phyloP scores from a whole-genome alignment of 2,888 invertebrate species.

The Agriotes lineatus region DNA sequence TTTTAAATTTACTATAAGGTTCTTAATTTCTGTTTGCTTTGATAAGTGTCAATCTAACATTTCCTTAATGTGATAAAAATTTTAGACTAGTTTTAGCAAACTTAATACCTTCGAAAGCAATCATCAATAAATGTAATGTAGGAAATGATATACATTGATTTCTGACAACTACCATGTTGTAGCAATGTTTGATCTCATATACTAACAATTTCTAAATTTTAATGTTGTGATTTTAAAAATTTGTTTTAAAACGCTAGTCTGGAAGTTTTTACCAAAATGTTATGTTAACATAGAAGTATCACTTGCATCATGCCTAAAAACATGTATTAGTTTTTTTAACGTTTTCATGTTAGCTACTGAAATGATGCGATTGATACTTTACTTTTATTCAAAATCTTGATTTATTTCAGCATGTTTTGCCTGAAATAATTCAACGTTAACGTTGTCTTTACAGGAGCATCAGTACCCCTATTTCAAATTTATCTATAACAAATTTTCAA shows the following conservation, averaged over 20 bases:
- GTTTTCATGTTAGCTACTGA: background rate
- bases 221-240: constrained; percentile 14
- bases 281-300: background rate
- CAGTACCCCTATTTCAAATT: background rate
- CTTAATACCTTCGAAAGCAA: constrained; percentile 20
- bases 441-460: background rate
- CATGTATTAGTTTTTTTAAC: background rate
- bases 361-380: constrained; percentile 2
- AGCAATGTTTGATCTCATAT: constrained; percentile 20
- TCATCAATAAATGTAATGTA: constrained; percentile 1
- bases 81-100: constrained; percentile 48
- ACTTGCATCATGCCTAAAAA: background rate
- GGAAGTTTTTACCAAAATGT: background rate
- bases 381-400: background rate
- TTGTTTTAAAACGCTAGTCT: background rate
- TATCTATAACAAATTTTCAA: background rate
- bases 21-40: constrained; percentile 24
- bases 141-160: background rate
- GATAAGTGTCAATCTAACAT: constrained; percentile 30
- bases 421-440: background rate
- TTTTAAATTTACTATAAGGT: constrained; percentile 30
- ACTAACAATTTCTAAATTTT: constrained; percentile 6
- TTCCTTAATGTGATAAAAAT: constrained; percentile 47
- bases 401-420: background rate
- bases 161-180: background rate